These are phyloP conservation scores for Incurvaria masculella DNA, from an alignment of 2,888 invertebrate genomes.

Conservation along the genomic window DNA sequence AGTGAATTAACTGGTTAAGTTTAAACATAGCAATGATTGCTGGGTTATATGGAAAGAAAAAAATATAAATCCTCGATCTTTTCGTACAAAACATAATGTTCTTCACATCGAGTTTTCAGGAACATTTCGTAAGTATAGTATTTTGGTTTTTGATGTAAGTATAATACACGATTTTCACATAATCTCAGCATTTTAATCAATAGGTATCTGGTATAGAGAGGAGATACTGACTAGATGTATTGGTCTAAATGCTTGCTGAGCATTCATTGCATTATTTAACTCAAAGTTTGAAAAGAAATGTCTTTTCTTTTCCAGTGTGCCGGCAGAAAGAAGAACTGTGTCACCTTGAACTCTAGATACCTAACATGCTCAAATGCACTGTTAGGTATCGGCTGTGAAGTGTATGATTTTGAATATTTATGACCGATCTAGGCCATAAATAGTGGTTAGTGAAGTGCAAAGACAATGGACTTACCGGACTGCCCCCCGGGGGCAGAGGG, in stretches of 20 bases:
- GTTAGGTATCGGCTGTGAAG: not conserved
- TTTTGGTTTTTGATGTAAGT: not conserved
- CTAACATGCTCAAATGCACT: not conserved
- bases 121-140: not conserved
- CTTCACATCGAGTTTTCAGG: too few relatives aligned
- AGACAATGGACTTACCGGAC: constrained; percentile 47
- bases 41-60: too few relatives aligned
- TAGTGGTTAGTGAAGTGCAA: not conserved
- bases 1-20: too few relatives aligned
- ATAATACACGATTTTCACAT: too few relatives aligned
- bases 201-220: too few relatives aligned
- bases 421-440: not conserved
- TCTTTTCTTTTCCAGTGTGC: not conserved
- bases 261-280: not conserved
- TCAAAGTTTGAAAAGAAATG: not conserved
- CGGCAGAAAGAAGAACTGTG: not conserved
- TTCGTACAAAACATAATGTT: too few relatives aligned
- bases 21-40: too few relatives aligned
- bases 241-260: not conserved
- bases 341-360: not conserved
- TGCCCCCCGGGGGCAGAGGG: constrained; percentile 51
- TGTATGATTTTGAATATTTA: not conserved
- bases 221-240: too few relatives aligned
- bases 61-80: too few relatives aligned
- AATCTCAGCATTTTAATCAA: too few relatives aligned